Evolutionary conservation across 2,113 vertebrate genomes (phyloP), one percentile per base, ranked within the genome.

Genomic region (Serinus canaria): DNA sequence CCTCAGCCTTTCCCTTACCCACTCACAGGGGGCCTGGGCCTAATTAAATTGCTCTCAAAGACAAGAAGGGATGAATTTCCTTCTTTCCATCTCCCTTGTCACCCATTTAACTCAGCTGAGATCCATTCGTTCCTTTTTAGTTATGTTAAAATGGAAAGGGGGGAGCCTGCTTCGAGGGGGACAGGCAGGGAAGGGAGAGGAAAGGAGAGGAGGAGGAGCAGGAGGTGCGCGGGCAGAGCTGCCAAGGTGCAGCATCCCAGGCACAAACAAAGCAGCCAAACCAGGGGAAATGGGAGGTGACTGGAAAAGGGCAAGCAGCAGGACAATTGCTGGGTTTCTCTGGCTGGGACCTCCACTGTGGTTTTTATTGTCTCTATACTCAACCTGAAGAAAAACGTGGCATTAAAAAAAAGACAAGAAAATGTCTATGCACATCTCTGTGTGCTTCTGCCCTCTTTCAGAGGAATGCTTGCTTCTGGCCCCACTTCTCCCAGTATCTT

Each of bases 31-130:
- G 97, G 95, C 97, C 93, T 41, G 80, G 91, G 97, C 97, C 98
- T 98, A 98, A 99, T 99, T 99, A 99, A 99, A 98, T 98, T 98
- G 98, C 98, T 98, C 98, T 98, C 98, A 98, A 98, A 98, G 98
- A 99, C 98, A 98, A 98, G 98, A 98, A 98, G 97, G 97, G 97
- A 97, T 95, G 97, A 98, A 97, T 98, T 98, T 98, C 97, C 97
- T 97, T 97, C 97, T 97, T 96, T 92, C 94, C 95, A 97, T 98
- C 97, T 98, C 97, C 98, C 98, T 97, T 98, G 98, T 98, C 97
- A 96, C 98, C 97, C 96, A 97, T 98, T 98, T 98, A 98, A 97
- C 97, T 98, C 97, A 96, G 96, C 93, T 92, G 98, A 98, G 97
- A 97, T 98, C 95, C 83, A 88, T 97, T 95, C 86, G 23, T 95